Base-by-base conservation (phyloP, 2,113 vertebrate genomes). In the Coptodon bakossiorum region DNA sequence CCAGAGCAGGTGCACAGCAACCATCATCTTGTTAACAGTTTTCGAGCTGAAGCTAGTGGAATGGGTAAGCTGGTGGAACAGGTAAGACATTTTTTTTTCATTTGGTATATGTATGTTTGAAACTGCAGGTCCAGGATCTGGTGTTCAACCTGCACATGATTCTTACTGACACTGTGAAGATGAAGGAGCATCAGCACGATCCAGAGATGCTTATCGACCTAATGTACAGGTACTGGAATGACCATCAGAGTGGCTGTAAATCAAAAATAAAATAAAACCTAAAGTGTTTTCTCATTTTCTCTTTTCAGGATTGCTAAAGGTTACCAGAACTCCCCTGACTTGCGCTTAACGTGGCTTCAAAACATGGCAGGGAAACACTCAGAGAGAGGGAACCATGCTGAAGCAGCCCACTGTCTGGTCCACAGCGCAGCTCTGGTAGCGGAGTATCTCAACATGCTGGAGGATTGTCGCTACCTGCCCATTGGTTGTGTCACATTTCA, bases 61-160 rank as follows among this genome's bases (percentile, higher is more conserved):
- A 29, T 7, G 5, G 4, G 59, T 12, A 59, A 31, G 27, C 27
- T 59, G 57, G 13, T 27, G 3, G 16, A 53, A 24, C 29, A 9
- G 3, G 66, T 12, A 14, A 76, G 13, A 81, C 7, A 0, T 22
- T 16, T 6, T 7, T 7, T 7, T 56, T 6, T 76, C 16, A 85
- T 56, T 50, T 34, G 43, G 5, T 84, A 7, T 34, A 43, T 84
- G 22, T 38, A 8, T 56, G 80, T 80, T 82, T 24, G 6, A 88
- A 89, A 71, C 40, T 81, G 5, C 91, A 98, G 98, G 98, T 98
- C 17, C 98, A 98, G 92, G 98, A 98, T 93, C 95, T 98, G 57
- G 97, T 98, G 89, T 98, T 98, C 94, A 98, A 98, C 93, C 90
- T 98, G 87, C 98, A 98, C 95, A 98, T 98, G 98, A 98, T 98